Base-by-base conservation (phyloP, 2,113 vertebrate genomes). In the Lathamus discolor region DNA sequence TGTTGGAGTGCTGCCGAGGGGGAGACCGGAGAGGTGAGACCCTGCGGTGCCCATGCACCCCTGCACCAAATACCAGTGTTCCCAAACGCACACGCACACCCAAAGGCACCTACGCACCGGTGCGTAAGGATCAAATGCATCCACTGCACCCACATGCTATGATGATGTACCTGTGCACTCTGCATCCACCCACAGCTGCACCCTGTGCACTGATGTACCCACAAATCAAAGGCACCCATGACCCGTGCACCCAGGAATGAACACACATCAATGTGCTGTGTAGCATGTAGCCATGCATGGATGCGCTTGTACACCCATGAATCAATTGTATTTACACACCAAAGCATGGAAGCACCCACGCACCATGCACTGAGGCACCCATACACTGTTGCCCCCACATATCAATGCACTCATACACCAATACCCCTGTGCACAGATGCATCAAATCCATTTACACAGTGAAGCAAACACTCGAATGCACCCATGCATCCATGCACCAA, bases 1-100 rank as follows among this genome's bases (percentile, higher is more conserved):
- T 62, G 4, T 96, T 98, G 97, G 98, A 98, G 91, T 98, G 98
- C 99, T 99, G 91, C 52, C 28, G 4, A 57, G 9, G 68, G 17
- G 27, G 68, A 63, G 88, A 70, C 54, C 39, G 33, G n/a, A 49
- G 46, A 76, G 37, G 27, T 70, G 55, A 37, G 17, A 6, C 17
- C 46, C 19, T 1, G 1, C 0, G 1, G 69, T 39, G 69, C 35
- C 48, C 29, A 28, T 1, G 54, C 33, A 20, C 66, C 62, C 63
- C 1, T 6, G 23, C 82, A 39, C 49, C 51, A 51, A 18, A 23
- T 4, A 52, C 17, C 28, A 10, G 17, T 1, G 7, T 52, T 12
- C 29, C 49, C 35, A 0, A 25, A 0, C 5, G 49, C 28, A 10
- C 61, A 46, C 77, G 1, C 13, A 2, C 22, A 19, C 6, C 51